Evolutionary conservation across 2,888 invertebrate species (phyloP).

Genomic region (Suillia variegata): DNA sequence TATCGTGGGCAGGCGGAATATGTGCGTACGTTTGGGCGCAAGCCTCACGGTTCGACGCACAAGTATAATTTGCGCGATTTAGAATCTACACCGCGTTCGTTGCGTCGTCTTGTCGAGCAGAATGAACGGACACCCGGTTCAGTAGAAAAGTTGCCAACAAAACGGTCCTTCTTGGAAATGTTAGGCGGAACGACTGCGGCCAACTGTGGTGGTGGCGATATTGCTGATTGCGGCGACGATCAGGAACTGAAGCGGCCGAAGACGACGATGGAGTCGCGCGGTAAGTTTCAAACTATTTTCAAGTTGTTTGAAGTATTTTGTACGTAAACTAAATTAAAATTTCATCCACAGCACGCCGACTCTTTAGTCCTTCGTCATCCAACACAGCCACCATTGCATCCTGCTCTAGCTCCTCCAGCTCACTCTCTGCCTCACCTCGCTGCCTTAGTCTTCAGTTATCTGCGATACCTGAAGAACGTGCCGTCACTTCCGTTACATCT

Average conservation of each 20-base stretch:
- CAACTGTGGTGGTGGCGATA: constrained; percentile 35
- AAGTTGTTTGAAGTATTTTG: too few species aligned
- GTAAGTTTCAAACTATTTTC: constrained; percentile 17
- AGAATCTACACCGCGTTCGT: constrained; percentile 64
- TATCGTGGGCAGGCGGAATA: constrained; percentile 63
- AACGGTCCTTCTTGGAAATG: constrained; percentile 57
- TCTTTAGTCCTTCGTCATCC: constrained; percentile 64
- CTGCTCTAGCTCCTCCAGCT: constrained; percentile 21
- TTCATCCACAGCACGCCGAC: constrained; percentile 61
- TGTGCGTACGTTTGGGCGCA: constrained; percentile 44
- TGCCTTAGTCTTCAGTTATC: constrained; percentile 36
- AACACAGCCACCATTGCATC: constrained; percentile 23
- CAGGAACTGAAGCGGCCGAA: constrained; percentile 60
- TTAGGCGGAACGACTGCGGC: constrained; percentile 37
- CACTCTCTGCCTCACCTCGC: constrained; percentile 1
- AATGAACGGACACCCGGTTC: constrained; percentile 54
- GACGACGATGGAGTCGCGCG: constrained; percentile 47
- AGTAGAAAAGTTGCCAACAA: constrained; percentile 48
- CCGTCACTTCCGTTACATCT: not conserved
- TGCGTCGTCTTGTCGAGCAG: constrained; percentile 61
- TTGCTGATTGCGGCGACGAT: constrained; percentile 26
- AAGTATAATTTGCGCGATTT: constrained; percentile 53
- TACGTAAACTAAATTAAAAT: too few species aligned
- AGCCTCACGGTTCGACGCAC: constrained; percentile 30
- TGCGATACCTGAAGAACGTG: constrained; percentile 40